Percentiles rank a stretch among this genome's conserved stretches.
Evolutionary conservation across 2,113 vertebrate genomes (phyloP).

Genomic region (Odocoileus hemionus): DNA sequence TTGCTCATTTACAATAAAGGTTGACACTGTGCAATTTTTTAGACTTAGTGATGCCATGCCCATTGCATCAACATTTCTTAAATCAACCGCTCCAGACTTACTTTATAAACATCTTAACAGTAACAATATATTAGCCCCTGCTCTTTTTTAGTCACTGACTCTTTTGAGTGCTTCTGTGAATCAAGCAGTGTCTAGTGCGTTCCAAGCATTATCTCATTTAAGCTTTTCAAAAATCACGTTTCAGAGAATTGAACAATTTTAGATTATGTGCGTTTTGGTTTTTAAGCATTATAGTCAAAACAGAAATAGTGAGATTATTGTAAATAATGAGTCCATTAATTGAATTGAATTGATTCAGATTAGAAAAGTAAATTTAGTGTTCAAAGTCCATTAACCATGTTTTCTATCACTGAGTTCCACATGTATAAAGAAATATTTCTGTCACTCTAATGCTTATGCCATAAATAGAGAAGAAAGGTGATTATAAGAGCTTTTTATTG

Average conservation of each 20-base stretch:
- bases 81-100: neutral
- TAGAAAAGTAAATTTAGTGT: neutral
- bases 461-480: neutral
- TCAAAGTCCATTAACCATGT: neutral
- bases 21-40: neutral
- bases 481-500: neutral
- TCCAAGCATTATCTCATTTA: neutral
- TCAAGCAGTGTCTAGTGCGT: neutral
- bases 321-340: neutral
- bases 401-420: neutral
- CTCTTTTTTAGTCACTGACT: neutral
- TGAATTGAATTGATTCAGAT: neutral
- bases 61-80: neutral
- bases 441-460: neutral
- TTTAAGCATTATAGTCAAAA: neutral
- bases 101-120: neutral
- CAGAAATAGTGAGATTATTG: neutral
- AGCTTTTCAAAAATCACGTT: neutral
- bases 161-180: neutral
- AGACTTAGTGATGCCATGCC: neutral
- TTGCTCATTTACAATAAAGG: neutral
- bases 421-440: neutral
- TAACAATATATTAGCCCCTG: too few relatives aligned
- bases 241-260: neutral
- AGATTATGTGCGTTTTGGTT: neutral